Conservation (phyloP, 2,113 vertebrate species). For the Phalacrocorax brasilianus region DNA sequence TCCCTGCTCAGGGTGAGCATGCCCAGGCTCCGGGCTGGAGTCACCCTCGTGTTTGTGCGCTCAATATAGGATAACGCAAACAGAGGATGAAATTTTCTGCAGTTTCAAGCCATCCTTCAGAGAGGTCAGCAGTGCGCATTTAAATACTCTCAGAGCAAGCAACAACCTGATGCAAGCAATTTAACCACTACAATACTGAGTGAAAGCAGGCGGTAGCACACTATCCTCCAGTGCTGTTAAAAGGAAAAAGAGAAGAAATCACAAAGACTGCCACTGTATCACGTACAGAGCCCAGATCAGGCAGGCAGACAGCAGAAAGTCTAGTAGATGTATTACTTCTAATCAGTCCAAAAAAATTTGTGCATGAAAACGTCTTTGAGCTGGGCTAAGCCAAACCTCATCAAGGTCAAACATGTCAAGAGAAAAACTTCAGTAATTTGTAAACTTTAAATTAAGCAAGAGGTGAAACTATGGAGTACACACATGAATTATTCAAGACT, state of each 20-base stretch:
- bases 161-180: not conserved
- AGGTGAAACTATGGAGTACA: not conserved
- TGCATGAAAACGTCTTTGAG: not conserved
- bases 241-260: not conserved
- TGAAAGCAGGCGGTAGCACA: not conserved
- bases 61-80: not conserved
- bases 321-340: not conserved
- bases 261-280: not conserved
- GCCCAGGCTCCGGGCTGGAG: not conserved
- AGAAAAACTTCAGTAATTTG: not conserved
- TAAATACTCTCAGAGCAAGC: not conserved
- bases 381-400: not conserved
- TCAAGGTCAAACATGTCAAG: not conserved
- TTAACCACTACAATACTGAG: not conserved
- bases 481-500: not conserved
- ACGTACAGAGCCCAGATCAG: not conserved
- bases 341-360: not conserved
- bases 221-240: not conserved
- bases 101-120: not conserved
- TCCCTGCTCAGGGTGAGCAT: not conserved
- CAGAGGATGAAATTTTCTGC: not conserved
- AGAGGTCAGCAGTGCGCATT: not conserved
- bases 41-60: accelerated
- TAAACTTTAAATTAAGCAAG: not conserved
- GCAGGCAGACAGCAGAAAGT: not conserved